Evolutionary conservation across 2,888 invertebrate species (phyloP), one percentile per base, ranked within the genome.

Genomic region (Sericinus montela): DNA sequence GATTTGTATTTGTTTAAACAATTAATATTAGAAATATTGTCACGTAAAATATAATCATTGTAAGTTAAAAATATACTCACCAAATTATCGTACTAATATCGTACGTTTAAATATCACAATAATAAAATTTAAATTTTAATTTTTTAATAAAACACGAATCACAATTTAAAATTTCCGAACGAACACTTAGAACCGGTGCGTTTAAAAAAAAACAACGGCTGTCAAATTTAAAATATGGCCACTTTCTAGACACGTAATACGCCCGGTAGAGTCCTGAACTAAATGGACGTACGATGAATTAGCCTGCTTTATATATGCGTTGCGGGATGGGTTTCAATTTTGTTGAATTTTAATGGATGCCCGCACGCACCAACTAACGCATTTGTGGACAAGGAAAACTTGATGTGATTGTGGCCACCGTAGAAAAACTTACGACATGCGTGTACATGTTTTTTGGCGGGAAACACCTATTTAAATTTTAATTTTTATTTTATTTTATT

Each of bases 201-300:
- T 16, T 28, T 32, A 32, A 36, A 29, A 35, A 32, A 29, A 32
- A 40, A 34, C 34, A 35, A 39, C 7, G 2, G 44, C 10, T 32
- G 38, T 44, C 34, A 19, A 42, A 35, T 16, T 39, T 10, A 11
- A 5, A 47, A 40, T 16, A 44, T 40, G 39, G 35, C 40, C 34
- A 40, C 49, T 34, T 39, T 39, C 29, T 45, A 45, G 39, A 45
- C 36, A 35, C 41, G 40, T 41, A 48, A n/a, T 14, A 36, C 44
- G 15, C 41, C 35, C 13, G 30, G 7, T 30, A 13, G 41, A 50
- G 70, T 59, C 61, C 71, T 64, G 72, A 71, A 68, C 70, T 69
- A 75, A 75, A 74, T 80, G 75, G 68, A 56, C 62, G 65, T 54
- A 56, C 53, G 61, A 60, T 69, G 68, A 65, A 66, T 65, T 62